A percentile compares a stretch with the other conserved stretches of the same genome.
Evolutionary conservation across 1,140 invertebrate genomes (phyloP).

Genomic region (Trissolcus basalis): DNA sequence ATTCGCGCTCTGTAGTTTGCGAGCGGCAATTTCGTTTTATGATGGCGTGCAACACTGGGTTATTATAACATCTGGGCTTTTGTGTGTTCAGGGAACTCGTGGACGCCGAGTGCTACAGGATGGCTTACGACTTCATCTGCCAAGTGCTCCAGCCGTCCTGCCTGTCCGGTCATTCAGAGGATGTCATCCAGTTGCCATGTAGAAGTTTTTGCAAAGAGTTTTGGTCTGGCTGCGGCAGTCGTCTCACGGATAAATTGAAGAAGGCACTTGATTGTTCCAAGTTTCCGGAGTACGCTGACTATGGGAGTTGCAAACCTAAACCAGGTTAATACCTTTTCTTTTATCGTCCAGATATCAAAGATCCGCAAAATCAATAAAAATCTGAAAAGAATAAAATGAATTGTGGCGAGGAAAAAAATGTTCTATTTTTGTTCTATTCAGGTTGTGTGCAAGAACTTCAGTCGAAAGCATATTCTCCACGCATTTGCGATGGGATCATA

Average conservation of each 20-base stretch:
- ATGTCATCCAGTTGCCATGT: slow-evolving; percentile 83
- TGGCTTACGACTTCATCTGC: slow-evolving; percentile 91
- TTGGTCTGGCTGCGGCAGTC: slow-evolving; percentile 85
- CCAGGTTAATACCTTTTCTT: slow-evolving; percentile 79
- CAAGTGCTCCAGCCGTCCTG: slow-evolving; percentile 89
- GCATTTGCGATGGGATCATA: slow-evolving; percentile 89
- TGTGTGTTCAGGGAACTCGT: slow-evolving; percentile 82
- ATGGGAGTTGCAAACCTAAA: slow-evolving; percentile 84
- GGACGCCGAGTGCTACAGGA: slow-evolving; percentile 90
- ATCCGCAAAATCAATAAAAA: too few species aligned
- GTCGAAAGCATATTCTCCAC: slow-evolving; percentile 81
- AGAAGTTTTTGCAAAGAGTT: slow-evolving; percentile 90
- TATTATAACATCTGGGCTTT: slow-evolving; percentile 7
- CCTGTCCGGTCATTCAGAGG: slow-evolving; percentile 73
- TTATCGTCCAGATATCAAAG: too few species aligned
- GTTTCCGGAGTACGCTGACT: slow-evolving; percentile 86
- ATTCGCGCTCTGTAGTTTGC: slow-evolving; percentile 18
- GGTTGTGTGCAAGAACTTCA: slow-evolving; percentile 85
- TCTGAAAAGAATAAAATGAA: neutral
- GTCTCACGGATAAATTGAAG: slow-evolving; percentile 83
- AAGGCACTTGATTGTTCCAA: slow-evolving; percentile 85
- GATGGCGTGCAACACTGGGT: slow-evolving; percentile 12
- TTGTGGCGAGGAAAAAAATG: too few species aligned
- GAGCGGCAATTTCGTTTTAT: slow-evolving; percentile 20
- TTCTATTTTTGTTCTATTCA: slow-evolving; percentile 52